Evolutionary conservation across 1,140 invertebrate genomes (phyloP), one percentile per base, ranked within the genome.

Genomic region (Ips typographus): DNA sequence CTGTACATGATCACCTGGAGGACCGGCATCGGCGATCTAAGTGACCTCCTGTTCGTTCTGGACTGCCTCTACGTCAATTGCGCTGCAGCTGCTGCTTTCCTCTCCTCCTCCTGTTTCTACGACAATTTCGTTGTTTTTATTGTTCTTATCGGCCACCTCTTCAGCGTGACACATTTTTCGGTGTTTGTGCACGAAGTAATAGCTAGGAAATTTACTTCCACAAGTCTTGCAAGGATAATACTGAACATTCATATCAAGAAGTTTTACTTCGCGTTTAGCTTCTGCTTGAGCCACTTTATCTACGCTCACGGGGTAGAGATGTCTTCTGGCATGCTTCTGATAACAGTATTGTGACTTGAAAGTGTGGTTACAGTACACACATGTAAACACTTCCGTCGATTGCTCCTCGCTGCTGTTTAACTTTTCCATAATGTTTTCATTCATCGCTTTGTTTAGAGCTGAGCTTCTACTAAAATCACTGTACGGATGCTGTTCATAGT

Each of bases 101-200:
- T 72, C 71, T 6, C 22, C 51, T 5, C 57, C 39, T 4, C 36
- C 70, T 6, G 65, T 71, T 60, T 79, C 75, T 38, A 73, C 63
- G 5, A 76, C 73, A 40, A 75, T 78, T 57, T 78, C 78, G 60
- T 77, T 77, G 55, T 77, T 79, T 57, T 78, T 79, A 53, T 77
- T 73, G 44, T 63, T 77, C 55, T 71, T 73, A 49, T 79, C 77
- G 8, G 76, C 77, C 59, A 83, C 79, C 71, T 89, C 88, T 51
- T 87, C 86, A 2, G 87, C 87, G 77, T 95, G 93, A 79, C 92
- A 94, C 71, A 92, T 77, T 81, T 94, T 94, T 39, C 92, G 83
- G 80, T 95, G 94, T 76, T 95, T 95, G 78, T 95, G 94, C 2
- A 95, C 94, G 82, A 95, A 95, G 79, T 95, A 95, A 77, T 95